Conservation (phyloP, 2,797 vertebrate genomes). For the Clarias platycephalus region DNA sequence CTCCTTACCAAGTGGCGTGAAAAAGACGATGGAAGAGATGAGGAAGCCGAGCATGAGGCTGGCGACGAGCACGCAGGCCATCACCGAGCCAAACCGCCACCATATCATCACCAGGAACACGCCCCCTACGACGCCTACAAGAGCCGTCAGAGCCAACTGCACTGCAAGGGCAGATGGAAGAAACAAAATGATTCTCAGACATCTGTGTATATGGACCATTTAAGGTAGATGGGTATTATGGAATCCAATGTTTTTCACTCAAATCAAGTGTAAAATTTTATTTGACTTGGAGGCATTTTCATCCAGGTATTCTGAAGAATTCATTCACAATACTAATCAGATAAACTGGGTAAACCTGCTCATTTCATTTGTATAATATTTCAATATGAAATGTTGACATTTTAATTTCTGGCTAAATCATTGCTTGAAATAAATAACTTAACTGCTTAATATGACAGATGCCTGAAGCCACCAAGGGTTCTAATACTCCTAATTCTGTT, state of each 20-base stretch:
- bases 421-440: background rate
- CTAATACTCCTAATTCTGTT: background rate
- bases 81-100: conserved; percentile 88
- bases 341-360: background rate
- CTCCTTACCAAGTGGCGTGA: conserved; percentile 86
- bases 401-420: background rate
- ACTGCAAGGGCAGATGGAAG: conserved; percentile 67
- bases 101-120: conserved; percentile 82
- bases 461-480: background rate
- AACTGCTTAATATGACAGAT: background rate
- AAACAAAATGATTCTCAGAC: background rate
- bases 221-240: background rate
- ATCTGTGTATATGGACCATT: background rate
- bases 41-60: conserved; percentile 88
- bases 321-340: background rate
- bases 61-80: conserved; percentile 78
- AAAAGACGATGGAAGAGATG: conserved; percentile 76
- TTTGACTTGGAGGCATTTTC: background rate
- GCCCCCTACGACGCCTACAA: conserved; percentile 80
- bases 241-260: background rate
- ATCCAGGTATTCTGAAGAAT: background rate
- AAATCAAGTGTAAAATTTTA: background rate
- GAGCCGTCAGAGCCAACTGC: conserved; percentile 75
- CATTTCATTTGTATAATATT: background rate
- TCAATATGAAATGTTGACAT: background rate